These are phyloP conservation scores for Enhydra lutris DNA, from an alignment of 2,113 vertebrate species.

Conservation along the genomic window DNA sequence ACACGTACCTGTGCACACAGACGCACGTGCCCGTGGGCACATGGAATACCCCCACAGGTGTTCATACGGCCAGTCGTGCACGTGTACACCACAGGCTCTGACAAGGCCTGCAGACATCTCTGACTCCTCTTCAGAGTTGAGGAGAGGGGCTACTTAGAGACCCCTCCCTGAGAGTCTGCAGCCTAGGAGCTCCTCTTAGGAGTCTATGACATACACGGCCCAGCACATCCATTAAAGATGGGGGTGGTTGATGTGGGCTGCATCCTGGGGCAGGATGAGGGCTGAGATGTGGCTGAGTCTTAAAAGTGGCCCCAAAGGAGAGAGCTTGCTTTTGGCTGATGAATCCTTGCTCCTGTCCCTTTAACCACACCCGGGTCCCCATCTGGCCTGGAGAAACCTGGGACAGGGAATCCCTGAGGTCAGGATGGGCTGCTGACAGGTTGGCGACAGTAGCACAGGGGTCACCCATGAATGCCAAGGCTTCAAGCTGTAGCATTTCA, in stretches of 20 bases:
- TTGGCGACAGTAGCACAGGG: not conserved
- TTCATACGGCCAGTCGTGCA: not conserved
- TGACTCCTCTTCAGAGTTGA: not conserved
- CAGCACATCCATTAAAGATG: constrained; percentile 62
- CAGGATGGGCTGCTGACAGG: not conserved
- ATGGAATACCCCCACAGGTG: accelerated
- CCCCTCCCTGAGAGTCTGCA: too few species aligned
- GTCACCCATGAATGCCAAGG: not conserved
- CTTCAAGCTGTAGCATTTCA: not conserved
- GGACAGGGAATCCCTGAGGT: not conserved
- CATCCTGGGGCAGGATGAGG: constrained; percentile 57
- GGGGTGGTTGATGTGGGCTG: constrained; percentile 74
- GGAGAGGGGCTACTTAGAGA: not conserved
- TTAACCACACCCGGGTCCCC: constrained; percentile 18
- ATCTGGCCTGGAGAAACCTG: not conserved
- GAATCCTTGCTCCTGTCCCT: constrained; percentile 48
- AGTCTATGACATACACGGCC: not conserved
- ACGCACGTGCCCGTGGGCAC: not conserved
- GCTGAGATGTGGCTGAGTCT: constrained; percentile 76
- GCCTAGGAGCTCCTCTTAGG: not conserved
- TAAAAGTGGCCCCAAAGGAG: constrained; percentile 75
- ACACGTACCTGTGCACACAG: not conserved
- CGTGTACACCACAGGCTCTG: accelerated
- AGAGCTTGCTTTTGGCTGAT: constrained; percentile 63
- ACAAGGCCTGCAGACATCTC: not conserved